These are phyloP conservation scores for Solea senegalensis DNA, from an alignment of 2,113 vertebrate genomes.

Conservation along the genomic window DNA sequence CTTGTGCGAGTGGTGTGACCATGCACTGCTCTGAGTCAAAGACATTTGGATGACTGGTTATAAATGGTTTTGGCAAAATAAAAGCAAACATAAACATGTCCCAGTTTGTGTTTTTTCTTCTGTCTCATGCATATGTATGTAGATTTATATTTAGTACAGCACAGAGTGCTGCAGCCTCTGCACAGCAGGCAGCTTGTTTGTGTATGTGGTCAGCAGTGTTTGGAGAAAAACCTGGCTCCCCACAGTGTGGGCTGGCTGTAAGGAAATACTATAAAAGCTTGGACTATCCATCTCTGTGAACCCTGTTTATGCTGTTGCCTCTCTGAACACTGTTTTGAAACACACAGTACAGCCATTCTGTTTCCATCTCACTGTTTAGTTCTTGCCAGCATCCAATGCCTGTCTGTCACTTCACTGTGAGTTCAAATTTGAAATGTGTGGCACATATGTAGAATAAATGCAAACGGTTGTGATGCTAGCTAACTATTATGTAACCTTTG, in stretches of 20 bases:
- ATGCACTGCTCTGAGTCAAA: slow-evolving; percentile 4
- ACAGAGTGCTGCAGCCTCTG: background rate
- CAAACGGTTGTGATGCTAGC: background rate
- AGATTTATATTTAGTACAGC: background rate
- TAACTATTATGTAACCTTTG: background rate
- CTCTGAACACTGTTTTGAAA: background rate
- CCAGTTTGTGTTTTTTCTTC: background rate
- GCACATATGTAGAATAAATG: background rate
- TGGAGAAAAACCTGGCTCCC: background rate
- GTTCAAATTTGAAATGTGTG: background rate
- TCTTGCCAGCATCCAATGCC: background rate
- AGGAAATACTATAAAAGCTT: slow-evolving; percentile 6
- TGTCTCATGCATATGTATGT: slow-evolving; percentile 12
- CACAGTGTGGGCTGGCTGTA: background rate
- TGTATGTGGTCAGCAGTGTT: slow-evolving; percentile 6
- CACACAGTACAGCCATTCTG: background rate
- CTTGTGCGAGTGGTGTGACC: slow-evolving; percentile 9
- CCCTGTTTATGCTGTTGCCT: background rate
- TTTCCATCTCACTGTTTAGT: background rate
- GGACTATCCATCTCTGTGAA: background rate
- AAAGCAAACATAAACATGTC: background rate
- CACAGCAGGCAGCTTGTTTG: slow-evolving; percentile 25
- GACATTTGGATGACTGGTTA: background rate
- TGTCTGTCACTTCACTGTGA: background rate
- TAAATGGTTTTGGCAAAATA: background rate